phyloP scores from a whole-genome alignment of 2,888 invertebrate genomes.

The Limnephilus marmoratus region DNA sequence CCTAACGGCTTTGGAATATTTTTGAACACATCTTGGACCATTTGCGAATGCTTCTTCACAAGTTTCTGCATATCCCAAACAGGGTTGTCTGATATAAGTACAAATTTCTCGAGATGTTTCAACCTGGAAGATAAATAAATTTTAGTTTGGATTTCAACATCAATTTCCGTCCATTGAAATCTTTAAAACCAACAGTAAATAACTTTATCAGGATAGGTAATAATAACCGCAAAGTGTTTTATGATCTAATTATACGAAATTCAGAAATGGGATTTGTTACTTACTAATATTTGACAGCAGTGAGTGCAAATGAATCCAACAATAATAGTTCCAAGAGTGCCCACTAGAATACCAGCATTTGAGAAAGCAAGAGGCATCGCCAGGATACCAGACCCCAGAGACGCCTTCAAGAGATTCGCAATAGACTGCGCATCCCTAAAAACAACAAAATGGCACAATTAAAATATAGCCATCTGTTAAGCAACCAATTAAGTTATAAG shows the following conservation, averaged over 20 bases:
- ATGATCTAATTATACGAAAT: neutral
- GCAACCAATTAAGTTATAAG: too few relatives aligned
- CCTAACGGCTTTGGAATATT: conserved; percentile 76
- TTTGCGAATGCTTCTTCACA: conserved; percentile 79
- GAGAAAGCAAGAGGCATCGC: conserved; percentile 84
- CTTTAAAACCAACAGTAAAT: neutral
- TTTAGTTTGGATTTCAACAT: neutral
- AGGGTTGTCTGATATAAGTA: conserved; percentile 74
- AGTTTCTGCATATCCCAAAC: conserved; percentile 80
- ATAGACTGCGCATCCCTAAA: conserved; percentile 73
- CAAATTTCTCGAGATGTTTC: conserved; percentile 74
- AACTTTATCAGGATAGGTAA: neutral
- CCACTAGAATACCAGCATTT: conserved; percentile 83
- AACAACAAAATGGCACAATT: conserved; percentile 59
- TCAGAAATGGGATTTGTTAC: neutral
- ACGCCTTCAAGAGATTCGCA: conserved; percentile 75
- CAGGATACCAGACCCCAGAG: conserved; percentile 84
- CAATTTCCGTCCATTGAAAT: neutral
- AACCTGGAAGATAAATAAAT: conserved; percentile 70
- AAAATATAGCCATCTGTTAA: neutral
- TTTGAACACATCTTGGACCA: conserved; percentile 76
- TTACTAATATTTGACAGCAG: conserved; percentile 71
- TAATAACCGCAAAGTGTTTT: neutral
- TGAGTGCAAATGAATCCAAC: conserved; percentile 75
- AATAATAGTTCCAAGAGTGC: conserved; percentile 76